Evolutionary conservation across 35 echinoderm and acorn worm species (phyloP).

Genomic region (Chiridota heheva): DNA sequence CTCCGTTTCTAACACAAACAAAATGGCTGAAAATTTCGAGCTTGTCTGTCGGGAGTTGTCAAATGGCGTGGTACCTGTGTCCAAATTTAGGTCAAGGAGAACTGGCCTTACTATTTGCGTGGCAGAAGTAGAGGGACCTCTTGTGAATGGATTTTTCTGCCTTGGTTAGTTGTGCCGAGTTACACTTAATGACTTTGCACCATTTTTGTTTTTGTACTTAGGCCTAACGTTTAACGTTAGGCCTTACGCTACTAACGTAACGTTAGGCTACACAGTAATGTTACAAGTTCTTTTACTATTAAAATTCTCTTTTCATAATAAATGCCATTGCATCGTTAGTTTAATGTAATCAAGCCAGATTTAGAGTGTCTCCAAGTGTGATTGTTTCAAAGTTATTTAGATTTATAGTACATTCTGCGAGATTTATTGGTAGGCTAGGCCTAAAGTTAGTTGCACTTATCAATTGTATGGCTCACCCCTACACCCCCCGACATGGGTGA

Average conservation of each 20-base stretch:
- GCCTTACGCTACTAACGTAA: neutral
- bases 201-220: neutral
- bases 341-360: neutral
- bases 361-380: neutral
- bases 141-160: slow-evolving; percentile 94
- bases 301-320: neutral
- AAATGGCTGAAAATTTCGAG: too few relatives aligned
- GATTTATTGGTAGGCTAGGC: too few relatives aligned
- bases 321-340: too few relatives aligned
- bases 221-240: neutral
- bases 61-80: slow-evolving; percentile 85
- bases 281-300: neutral
- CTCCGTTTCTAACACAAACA: too few relatives aligned
- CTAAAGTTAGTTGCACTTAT: too few relatives aligned
- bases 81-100: slow-evolving; percentile 77
- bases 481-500: too few relatives aligned
- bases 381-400: too few relatives aligned
- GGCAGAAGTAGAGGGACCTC: slow-evolving; percentile 88
- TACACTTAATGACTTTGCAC: neutral
- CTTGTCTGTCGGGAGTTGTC: slow-evolving; percentile 50
- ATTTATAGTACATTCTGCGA: too few relatives aligned
- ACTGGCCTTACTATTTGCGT: slow-evolving; percentile 83
- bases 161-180: slow-evolving; percentile 61
- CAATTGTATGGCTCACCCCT: too few relatives aligned
- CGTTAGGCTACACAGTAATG: neutral